Evolutionary conservation across 2,797 vertebrate genomes (phyloP), one percentile per base, ranked within the genome.

Genomic region (Neopelma chrysocephalum): DNA sequence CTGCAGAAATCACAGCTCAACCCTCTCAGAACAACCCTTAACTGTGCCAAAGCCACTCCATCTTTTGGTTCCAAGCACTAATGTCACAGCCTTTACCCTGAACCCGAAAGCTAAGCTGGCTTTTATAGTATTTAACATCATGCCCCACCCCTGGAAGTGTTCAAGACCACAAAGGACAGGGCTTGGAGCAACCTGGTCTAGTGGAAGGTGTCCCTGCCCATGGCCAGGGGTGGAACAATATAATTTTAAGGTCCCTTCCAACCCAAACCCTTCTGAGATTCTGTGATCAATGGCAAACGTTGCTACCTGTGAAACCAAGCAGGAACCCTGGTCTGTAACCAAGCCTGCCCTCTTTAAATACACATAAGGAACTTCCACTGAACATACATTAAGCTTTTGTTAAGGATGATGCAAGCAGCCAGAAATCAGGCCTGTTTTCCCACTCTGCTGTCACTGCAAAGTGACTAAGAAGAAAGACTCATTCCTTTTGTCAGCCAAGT

Each of bases 351-450:
- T 85, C 76, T 57, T 48, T 21, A 87, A 69, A 43, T 5, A 56
- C n/a, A 62, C 23, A 2, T 0, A 38, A 50, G 68, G 58, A 84
- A 69, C 64, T 53, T 10, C 13, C 21, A 48, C 31, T 31, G 25
- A 61, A 66, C 61, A 40, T 1, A 45, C 11, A 57, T 3, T 3
- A 45, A 48, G 60, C 42, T 43, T 48, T 42, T 91, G 68, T 54
- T 29, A 68, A 56, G 87, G 36, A 65, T 66, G 73, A 94, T 71
- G 79, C 93, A 93, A 92, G 70, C 88, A 76, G 72, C 27, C 80
- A 86, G 93, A 82, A 95, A 90, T 21, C 58, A 48, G 53, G 77
- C 70, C 80, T 34, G 70, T 53, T 81, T 60, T 21, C 77, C 48
- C 45, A 22, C 11, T 75, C 58, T 65, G 57, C 21, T 51, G 82